A percentile compares a stretch with the other conserved stretches of the same genome.
Evolutionary conservation across 2,888 invertebrate genomes (phyloP).

Genomic region (Spilarctia lutea): DNA sequence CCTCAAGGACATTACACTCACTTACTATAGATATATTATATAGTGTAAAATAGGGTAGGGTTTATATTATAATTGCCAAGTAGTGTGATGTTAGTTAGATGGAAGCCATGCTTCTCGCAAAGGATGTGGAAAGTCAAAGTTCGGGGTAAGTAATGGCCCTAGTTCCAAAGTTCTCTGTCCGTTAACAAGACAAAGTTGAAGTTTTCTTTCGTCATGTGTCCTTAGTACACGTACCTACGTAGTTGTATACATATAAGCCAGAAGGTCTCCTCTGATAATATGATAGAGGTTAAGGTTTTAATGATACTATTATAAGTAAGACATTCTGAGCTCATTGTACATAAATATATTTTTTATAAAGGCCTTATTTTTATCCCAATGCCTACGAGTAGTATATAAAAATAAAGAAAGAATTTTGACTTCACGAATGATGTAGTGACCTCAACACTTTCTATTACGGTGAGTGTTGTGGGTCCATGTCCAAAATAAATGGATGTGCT

Average conservation of each 20-base stretch:
- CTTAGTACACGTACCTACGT: not conserved
- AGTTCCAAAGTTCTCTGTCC: constrained; percentile 2
- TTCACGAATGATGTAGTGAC: too few species aligned
- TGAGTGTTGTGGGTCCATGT: too few species aligned
- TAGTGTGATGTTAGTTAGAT: not conserved
- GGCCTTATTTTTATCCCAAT: not conserved
- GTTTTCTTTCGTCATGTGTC: not conserved
- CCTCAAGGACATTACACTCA: not conserved
- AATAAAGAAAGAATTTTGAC: not conserved
- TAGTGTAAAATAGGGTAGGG: not conserved
- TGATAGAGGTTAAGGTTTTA: not conserved
- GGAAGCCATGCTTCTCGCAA: not conserved
- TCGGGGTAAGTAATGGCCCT: not conserved
- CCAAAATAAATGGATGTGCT: too few species aligned
- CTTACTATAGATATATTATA: not conserved
- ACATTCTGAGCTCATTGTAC: not conserved
- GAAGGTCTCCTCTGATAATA: constrained; percentile 1
- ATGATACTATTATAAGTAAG: not conserved
- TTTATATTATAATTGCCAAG: not conserved
- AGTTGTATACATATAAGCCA: not conserved
- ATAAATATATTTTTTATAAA: not conserved
- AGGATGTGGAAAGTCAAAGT: not conserved
- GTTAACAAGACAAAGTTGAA: not conserved
- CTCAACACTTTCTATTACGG: too few species aligned
- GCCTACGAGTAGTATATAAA: not conserved